Evolutionary conservation across 1,140 invertebrate genomes (phyloP).

Genomic region (Megalopta genalis): DNA sequence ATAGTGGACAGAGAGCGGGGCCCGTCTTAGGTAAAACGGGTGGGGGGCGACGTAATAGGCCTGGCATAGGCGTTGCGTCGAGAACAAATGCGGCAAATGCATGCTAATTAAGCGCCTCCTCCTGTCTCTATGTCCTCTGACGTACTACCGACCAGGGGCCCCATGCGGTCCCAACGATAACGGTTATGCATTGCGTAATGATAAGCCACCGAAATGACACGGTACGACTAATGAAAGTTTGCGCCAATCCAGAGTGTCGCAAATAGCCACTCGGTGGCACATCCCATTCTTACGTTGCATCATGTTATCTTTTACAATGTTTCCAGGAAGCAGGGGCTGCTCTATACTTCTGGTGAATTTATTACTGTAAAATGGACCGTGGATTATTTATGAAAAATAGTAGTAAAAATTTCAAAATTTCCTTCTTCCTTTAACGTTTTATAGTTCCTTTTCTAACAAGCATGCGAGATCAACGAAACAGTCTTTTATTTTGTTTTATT

Average conservation of each 20-base stretch:
- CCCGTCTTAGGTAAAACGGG: background rate
- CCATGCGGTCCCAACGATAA: background rate
- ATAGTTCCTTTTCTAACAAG: too few species aligned
- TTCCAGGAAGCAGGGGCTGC: too few species aligned
- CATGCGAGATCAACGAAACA: too few species aligned
- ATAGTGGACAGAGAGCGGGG: background rate
- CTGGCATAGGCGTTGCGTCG: background rate
- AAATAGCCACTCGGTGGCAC: background rate
- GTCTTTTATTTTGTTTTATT: too few species aligned
- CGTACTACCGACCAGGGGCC: background rate
- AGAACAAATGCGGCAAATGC: background rate
- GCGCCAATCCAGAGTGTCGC: background rate
- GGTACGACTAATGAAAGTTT: constrained; percentile 22
- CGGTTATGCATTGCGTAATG: constrained; percentile 30
- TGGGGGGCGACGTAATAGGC: background rate
- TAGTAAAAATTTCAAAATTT: too few species aligned
- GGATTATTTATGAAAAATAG: too few species aligned
- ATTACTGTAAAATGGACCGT: too few species aligned
- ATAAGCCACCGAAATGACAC: background rate
- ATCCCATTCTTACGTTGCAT: background rate
- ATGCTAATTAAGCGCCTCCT: constrained; percentile 20
- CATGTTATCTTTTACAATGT: background rate
- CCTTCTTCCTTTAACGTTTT: too few species aligned
- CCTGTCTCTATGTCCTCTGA: background rate
- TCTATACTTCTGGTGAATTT: background rate